Percentiles rank a stretch among this genome's conserved stretches.
Conservation (phyloP, 2,888 invertebrate species). For the Cryptosula pallasiana region DNA sequence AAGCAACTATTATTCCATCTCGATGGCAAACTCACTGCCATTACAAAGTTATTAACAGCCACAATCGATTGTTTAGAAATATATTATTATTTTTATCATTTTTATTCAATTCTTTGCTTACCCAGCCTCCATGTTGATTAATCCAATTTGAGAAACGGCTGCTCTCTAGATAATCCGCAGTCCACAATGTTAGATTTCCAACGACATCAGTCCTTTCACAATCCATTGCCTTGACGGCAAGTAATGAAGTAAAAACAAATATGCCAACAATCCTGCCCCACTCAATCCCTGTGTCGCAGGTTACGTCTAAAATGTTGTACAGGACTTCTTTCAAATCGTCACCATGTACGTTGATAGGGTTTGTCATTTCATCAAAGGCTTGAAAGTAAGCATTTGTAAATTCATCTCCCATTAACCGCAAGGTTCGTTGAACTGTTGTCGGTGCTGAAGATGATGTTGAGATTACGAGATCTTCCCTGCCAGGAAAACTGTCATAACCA, state of each 20-base stretch:
- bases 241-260: background rate
- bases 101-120: too few species aligned
- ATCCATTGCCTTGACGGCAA: conserved; percentile 15
- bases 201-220: conserved; percentile 17
- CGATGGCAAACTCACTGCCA: too few species aligned
- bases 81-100: too few species aligned
- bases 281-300: conserved; percentile 13
- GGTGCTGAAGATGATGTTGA: background rate
- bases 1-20: too few species aligned
- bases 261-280: conserved; percentile 1
- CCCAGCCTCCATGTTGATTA: conserved; percentile 16
- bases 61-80: too few species aligned
- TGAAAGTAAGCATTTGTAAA: background rate
- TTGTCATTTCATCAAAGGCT: background rate
- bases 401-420: background rate
- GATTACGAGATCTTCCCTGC: background rate
- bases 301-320: background rate
- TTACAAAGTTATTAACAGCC: too few species aligned
- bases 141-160: conserved; percentile 2
- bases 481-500: background rate
- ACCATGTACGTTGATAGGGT: background rate
- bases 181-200: conserved; percentile 1
- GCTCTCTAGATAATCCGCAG: background rate
- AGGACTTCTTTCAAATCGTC: conserved; percentile 12
- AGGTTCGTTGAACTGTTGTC: background rate